These are phyloP conservation scores for Delia radicum DNA, from an alignment of 1,140 invertebrate genomes.

Conservation along the genomic window DNA sequence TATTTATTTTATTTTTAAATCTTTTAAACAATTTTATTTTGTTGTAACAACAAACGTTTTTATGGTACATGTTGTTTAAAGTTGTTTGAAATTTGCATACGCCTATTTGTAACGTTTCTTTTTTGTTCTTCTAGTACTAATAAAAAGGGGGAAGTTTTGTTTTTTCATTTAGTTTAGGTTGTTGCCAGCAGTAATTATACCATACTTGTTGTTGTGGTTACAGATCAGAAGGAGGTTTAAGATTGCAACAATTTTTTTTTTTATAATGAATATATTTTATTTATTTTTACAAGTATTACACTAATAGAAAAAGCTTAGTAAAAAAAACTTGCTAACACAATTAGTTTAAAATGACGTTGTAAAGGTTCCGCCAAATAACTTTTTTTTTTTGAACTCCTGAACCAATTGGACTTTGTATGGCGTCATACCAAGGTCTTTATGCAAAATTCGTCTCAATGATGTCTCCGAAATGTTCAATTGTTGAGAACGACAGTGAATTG, in stretches of 20 bases:
- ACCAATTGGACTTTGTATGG: no score
- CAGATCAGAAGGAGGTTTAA: neutral
- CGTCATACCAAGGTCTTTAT: no score
- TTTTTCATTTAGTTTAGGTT: neutral
- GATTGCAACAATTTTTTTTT: neutral
- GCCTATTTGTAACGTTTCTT: neutral
- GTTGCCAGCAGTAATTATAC: neutral
- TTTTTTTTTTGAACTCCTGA: no score
- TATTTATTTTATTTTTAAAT: neutral
- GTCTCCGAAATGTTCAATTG: no score
- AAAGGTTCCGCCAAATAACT: no score
- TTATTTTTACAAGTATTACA: no score
- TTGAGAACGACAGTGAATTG: no score
- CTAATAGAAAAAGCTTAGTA: no score
- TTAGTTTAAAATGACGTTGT: no score
- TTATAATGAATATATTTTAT: no score
- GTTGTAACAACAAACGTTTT: neutral
- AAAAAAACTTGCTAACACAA: no score
- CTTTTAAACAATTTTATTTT: neutral
- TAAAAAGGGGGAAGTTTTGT: neutral
- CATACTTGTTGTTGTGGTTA: neutral
- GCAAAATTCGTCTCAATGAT: no score
- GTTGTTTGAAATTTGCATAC: neutral
- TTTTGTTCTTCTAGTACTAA: neutral
- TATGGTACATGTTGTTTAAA: neutral